Evolutionary conservation across 2,888 invertebrate genomes (phyloP).

Genomic region (Apomyelois bistriatella): DNA sequence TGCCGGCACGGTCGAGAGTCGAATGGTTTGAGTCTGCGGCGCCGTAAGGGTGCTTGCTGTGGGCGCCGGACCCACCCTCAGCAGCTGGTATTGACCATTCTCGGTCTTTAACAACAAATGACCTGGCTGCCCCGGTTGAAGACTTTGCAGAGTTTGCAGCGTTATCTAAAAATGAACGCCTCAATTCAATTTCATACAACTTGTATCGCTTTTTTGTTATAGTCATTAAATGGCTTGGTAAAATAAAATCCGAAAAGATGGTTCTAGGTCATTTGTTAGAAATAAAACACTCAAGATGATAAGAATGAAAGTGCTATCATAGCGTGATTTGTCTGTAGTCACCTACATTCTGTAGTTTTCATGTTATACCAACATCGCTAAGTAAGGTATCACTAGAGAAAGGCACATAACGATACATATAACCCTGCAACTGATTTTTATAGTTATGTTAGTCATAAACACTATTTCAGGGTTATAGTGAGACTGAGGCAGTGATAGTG

Average conservation of each 20-base stretch:
- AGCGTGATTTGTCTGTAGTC: slow-evolving; percentile 18
- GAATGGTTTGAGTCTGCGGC: slow-evolving; percentile 85
- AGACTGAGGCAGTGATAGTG: too few relatives aligned
- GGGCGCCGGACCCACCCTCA: slow-evolving; percentile 92
- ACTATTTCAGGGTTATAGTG: too few relatives aligned
- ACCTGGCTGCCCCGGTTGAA: slow-evolving; percentile 93
- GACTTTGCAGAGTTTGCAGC: slow-evolving; percentile 91
- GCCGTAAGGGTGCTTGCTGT: slow-evolving; percentile 78
- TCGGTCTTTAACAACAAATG: slow-evolving; percentile 96
- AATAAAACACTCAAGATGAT: slow-evolving; percentile 31
- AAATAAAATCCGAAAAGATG: slow-evolving; percentile 30
- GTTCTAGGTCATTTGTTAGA: slow-evolving; percentile 55
- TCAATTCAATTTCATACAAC: slow-evolving; percentile 55
- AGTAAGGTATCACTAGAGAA: background rate
- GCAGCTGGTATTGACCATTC: slow-evolving; percentile 96
- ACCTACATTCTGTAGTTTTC: background rate
- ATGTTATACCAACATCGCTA: background rate
- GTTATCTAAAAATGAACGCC: slow-evolving; percentile 86
- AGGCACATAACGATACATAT: background rate
- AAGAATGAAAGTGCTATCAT: slow-evolving; percentile 29
- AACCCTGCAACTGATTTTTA: too few relatives aligned
- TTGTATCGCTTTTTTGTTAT: slow-evolving; percentile 3
- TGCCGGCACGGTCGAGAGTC: slow-evolving; percentile 92
- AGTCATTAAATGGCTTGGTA: slow-evolving; percentile 17
- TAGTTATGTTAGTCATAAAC: too few relatives aligned